phyloP scores from a whole-genome alignment of 2,797 vertebrate genomes.

The Telmatherina bonti region DNA sequence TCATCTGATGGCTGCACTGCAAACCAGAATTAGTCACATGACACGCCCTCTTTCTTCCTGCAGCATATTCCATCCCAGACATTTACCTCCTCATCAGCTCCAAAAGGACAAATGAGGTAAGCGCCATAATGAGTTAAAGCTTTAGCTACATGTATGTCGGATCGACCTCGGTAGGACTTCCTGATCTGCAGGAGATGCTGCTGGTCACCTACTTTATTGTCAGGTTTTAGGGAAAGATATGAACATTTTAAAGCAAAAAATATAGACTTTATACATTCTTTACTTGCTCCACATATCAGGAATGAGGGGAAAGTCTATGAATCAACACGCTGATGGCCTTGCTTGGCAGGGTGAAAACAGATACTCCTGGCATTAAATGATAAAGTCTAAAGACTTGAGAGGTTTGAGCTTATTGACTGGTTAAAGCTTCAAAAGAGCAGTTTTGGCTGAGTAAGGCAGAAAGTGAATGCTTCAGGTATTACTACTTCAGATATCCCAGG shows the following conservation, averaged over 20 bases:
- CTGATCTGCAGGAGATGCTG: slow-evolving; percentile 4
- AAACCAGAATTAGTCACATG: slow-evolving; percentile 67
- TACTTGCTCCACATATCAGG: slow-evolving; percentile 4
- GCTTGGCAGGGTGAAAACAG: slow-evolving; percentile 21
- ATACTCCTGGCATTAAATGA: slow-evolving; percentile 46
- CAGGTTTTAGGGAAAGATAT: not conserved
- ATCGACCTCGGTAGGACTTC: not conserved
- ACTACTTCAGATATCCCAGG: slow-evolving; percentile 11
- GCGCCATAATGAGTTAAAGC: slow-evolving; percentile 5
- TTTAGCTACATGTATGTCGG: not conserved
- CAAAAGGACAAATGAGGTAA: slow-evolving; percentile 23
- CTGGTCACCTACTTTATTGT: slow-evolving; percentile 2
- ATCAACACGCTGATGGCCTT: not conserved
- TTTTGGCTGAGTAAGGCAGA: slow-evolving; percentile 15
- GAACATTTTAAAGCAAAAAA: slow-evolving; percentile 15
- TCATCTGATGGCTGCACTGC: slow-evolving; percentile 21
- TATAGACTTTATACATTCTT: slow-evolving; percentile 6
- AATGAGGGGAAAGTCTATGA: not conserved
- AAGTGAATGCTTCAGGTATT: slow-evolving; percentile 11
- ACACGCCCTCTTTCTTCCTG: slow-evolving; percentile 68
- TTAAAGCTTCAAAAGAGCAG: slow-evolving; percentile 11
- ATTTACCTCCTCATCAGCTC: slow-evolving; percentile 46
- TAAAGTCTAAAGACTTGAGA: slow-evolving; percentile 43
- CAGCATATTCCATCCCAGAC: slow-evolving; percentile 73
- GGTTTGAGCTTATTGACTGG: slow-evolving; percentile 26